Conservation (phyloP, 2,113 vertebrate genomes). For the Thomomys bottae region DNA sequence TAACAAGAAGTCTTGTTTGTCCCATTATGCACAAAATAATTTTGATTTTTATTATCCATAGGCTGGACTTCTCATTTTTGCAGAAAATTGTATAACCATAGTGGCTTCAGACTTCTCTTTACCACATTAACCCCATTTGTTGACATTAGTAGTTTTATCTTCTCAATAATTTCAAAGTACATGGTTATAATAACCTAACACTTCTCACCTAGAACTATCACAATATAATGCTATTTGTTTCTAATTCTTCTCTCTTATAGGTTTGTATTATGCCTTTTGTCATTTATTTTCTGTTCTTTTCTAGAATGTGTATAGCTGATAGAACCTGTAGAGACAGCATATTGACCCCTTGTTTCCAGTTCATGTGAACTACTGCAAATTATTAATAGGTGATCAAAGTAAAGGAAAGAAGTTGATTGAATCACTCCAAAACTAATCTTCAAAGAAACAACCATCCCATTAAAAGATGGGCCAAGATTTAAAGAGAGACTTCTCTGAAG, state of each 20-base stretch:
- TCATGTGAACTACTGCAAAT: background rate
- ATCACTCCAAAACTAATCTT: no score
- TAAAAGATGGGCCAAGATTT: no score
- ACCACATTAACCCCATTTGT: background rate
- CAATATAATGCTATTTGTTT: background rate
- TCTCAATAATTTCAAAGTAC: background rate
- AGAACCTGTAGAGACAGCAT: no score
- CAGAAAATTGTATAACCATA: background rate
- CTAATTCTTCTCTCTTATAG: background rate
- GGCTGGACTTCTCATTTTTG: no score
- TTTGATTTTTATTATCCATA: no score
- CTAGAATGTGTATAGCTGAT: background rate
- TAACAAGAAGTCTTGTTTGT: no score
- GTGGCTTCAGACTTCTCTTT: background rate
- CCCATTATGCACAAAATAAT: no score
- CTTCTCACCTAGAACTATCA: background rate
- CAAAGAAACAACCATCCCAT: no score
- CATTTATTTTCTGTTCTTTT: background rate
- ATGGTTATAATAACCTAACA: background rate
- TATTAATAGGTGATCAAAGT: background rate
- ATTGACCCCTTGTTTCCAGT: no score
- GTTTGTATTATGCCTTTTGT: background rate
- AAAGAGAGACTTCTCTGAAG: no score
- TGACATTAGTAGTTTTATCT: background rate
- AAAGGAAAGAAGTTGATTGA: background rate